Conservation (phyloP, 2,888 invertebrate genomes). For the Erebia aethiops region DNA sequence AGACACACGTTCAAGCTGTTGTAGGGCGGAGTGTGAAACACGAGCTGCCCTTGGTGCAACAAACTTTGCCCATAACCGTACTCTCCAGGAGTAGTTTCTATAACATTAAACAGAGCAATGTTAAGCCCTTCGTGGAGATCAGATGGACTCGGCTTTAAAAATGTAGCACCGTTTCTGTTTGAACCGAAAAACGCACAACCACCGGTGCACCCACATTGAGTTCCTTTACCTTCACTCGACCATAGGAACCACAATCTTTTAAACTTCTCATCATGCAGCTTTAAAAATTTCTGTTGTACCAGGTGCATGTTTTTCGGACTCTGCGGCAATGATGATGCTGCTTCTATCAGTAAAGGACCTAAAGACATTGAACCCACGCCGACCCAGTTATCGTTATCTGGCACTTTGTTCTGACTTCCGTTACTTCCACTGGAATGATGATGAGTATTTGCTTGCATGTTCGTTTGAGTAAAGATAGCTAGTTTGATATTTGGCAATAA, state of each 20-base stretch:
- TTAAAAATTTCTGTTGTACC: constrained; percentile 91
- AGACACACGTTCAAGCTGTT: constrained; percentile 89
- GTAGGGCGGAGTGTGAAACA: constrained; percentile 95
- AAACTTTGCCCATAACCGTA: constrained; percentile 97
- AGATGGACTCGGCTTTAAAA: constrained; percentile 92
- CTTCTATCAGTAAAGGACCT: constrained; percentile 95
- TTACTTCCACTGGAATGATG: constrained; percentile 83
- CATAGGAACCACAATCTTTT: constrained; percentile 97
- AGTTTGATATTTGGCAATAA: constrained; percentile 89
- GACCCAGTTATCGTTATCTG: constrained; percentile 90
- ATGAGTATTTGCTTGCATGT: constrained; percentile 77
- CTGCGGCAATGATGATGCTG: constrained; percentile 91
- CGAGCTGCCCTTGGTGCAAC: constrained; percentile 91
- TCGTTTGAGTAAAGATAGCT: constrained; percentile 86
- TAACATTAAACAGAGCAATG: constrained; percentile 88
- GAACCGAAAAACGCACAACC: constrained; percentile 97
- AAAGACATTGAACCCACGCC: constrained; percentile 95
- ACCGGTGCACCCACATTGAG: constrained; percentile 97
- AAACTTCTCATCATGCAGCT: constrained; percentile 91
- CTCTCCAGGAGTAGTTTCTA: constrained; percentile 89
- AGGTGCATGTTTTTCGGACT: constrained; percentile 89
- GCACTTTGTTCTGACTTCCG: constrained; percentile 60
- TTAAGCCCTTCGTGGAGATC: constrained; percentile 93
- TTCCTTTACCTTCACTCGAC: constrained; percentile 87
- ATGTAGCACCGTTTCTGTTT: constrained; percentile 93